phyloP scores from a whole-genome alignment of 2,797 vertebrate species.

The Nannoperca australis region DNA sequence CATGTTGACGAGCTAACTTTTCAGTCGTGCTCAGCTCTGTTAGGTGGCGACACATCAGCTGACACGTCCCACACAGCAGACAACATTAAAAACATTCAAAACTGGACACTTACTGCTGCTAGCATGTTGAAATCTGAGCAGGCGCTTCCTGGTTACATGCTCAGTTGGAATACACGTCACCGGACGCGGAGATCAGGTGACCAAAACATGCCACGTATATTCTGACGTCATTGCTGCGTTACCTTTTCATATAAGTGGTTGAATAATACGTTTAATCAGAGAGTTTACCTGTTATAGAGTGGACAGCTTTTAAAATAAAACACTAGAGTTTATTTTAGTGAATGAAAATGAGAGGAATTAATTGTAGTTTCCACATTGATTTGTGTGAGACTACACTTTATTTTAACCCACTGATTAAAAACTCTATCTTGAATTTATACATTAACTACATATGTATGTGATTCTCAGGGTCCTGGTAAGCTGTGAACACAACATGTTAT shows the following conservation, averaged over 20 bases:
- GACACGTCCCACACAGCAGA: fast-evolving
- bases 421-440: neutral
- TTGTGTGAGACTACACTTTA: neutral
- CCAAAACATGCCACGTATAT: conserved; percentile 1
- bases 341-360: neutral
- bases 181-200: conserved; percentile 29
- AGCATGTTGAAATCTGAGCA: conserved; percentile 58
- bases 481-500: neutral
- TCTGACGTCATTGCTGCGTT: neutral
- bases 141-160: conserved; percentile 66
- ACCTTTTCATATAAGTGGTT: neutral
- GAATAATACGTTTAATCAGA: too few species aligned
- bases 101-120: conserved; percentile 62
- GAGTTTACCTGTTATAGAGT: neutral
- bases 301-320: neutral
- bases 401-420: neutral
- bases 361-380: neutral
- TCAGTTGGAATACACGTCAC: conserved; percentile 55
- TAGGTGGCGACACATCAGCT: fast-evolving
- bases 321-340: neutral
- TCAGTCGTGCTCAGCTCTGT: fast-evolving
- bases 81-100: fast-evolving
- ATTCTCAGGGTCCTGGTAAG: neutral
- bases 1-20: too few species aligned
- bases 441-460: neutral